Conservation (phyloP, 1,140 invertebrate species). For the Neodiprion fabricii region DNA sequence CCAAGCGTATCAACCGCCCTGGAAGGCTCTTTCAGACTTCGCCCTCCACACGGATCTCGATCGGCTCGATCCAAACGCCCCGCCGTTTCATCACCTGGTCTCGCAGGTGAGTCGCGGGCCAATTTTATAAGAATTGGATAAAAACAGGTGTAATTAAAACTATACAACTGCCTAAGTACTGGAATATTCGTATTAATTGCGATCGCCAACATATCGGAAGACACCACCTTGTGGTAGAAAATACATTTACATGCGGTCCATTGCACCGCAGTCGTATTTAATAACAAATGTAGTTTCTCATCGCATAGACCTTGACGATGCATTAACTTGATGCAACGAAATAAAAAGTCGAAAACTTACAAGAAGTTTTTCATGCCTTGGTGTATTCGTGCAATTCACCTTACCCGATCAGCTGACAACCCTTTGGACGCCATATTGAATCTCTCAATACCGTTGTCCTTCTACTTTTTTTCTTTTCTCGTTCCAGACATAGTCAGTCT, state of each 20-base stretch:
- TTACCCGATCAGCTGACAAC: no score
- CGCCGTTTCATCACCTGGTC: constrained; percentile 95
- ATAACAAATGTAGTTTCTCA: no score
- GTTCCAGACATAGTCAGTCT: no score
- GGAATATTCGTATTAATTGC: not conserved
- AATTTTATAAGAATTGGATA: not conserved
- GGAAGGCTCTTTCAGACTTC: constrained; percentile 96
- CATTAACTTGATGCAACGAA: not conserved
- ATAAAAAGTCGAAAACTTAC: not conserved
- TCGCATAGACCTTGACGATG: not conserved
- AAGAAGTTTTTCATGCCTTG: no score
- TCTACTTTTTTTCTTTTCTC: no score
- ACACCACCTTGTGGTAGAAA: not conserved
- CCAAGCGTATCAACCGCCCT: constrained; percentile 95
- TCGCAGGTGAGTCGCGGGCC: constrained; percentile 76
- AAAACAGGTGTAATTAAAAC: not conserved
- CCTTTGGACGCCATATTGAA: no score
- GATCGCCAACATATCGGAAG: constrained; percentile 9
- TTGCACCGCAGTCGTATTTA: no score
- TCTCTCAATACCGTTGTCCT: no score
- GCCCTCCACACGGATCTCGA: constrained; percentile 93
- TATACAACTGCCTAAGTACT: not conserved
- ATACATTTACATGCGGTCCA: no score
- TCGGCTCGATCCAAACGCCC: constrained; percentile 80
- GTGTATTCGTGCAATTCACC: not conserved